Evolutionary conservation across 2,113 vertebrate species (phyloP), one percentile per base, ranked within the genome.

Genomic region (Falco punctatus): DNA sequence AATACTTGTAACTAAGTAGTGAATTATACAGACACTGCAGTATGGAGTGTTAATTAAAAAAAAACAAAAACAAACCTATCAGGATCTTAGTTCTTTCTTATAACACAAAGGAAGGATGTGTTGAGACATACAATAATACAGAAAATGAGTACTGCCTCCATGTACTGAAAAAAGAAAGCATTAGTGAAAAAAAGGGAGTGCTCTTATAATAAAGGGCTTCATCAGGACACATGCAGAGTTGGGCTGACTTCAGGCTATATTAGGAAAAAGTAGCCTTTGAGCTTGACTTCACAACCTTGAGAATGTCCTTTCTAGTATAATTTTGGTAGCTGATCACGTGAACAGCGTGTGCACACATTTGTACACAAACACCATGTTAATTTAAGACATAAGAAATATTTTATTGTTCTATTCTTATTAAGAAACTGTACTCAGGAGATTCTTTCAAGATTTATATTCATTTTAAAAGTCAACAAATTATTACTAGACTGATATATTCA

Each of bases 311-410:
- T 94, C 90, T 52, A 13, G 83, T 81, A 8, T 78, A 84, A 96
- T 85, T 96, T 95, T 94, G 93, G 94, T 75, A 81, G 85, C 55
- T 24, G 88, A 74, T 94, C 92, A 95, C 94, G 92, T 95, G 96
- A 90, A 75, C n/a, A 17, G 73, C 32, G 21, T 19, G 64, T 54
- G 74, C 44, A 81, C 35, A 73, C 69, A 62, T 95, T 89, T 94
- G 77, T 92, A 94, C 80, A 92, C 69, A 93, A 93, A 89, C 61
- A 72, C 8, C 58, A 51, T 27, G 42, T 72, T 67, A 88, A 85
- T 75, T 69, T 51, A 62, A 91, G 65, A 91, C 40, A 38, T 3
- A 51, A 67, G 81, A 94, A 91, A 80, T 79, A 82, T 27, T 89
- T 96, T 80, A 80, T 85, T 8, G 0, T 58, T 72, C 62, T 52